A percentile compares a stretch with the other conserved stretches of the same genome.
Evolutionary conservation across 2,797 vertebrate genomes (phyloP).

Genomic region (Labroides dimidiatus): DNA sequence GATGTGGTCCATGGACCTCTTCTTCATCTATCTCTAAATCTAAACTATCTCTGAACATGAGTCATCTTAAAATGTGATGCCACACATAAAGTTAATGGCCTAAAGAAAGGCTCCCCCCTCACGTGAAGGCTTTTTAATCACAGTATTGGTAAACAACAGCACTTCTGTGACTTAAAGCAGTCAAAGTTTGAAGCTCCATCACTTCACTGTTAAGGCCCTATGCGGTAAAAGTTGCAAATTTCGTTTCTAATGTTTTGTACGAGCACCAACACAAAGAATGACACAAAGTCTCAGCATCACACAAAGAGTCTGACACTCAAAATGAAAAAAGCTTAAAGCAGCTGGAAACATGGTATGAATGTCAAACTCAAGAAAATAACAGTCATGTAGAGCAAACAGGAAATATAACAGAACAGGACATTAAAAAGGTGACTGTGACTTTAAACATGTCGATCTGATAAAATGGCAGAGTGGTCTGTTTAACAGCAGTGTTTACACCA

Average conservation of each 20-base stretch:
- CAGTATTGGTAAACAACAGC: slow-evolving; percentile 55
- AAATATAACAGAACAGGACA: background rate
- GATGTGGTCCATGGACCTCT: slow-evolving; percentile 6
- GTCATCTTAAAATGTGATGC: slow-evolving; percentile 2
- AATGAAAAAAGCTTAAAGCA: slow-evolving; percentile 9
- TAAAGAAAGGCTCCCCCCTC: slow-evolving; percentile 14
- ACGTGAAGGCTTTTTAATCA: slow-evolving; percentile 39
- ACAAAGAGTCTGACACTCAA: background rate
- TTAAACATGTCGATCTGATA: slow-evolving; percentile 14
- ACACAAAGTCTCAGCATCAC: slow-evolving; percentile 12
- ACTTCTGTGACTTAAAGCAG: slow-evolving; percentile 56
- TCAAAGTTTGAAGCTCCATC: slow-evolving; percentile 45
- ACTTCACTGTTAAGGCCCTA: slow-evolving; percentile 67
- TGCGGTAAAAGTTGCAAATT: slow-evolving; percentile 48
- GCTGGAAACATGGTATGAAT: slow-evolving; percentile 54
- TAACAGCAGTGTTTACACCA: slow-evolving; percentile 1
- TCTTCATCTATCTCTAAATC: background rate
- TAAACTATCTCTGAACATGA: slow-evolving; percentile 2
- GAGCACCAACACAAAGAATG: slow-evolving; percentile 32
- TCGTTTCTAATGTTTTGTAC: slow-evolving; percentile 25
- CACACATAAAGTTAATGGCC: slow-evolving; percentile 14
- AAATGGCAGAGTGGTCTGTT: slow-evolving; percentile 48
- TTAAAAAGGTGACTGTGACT: background rate
- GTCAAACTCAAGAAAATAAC: slow-evolving; percentile 59
- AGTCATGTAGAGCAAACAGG: slow-evolving; percentile 55